These are phyloP conservation scores for Mercenaria mercenaria DNA, from an alignment of 1,140 invertebrate genomes.

Conservation along the genomic window DNA sequence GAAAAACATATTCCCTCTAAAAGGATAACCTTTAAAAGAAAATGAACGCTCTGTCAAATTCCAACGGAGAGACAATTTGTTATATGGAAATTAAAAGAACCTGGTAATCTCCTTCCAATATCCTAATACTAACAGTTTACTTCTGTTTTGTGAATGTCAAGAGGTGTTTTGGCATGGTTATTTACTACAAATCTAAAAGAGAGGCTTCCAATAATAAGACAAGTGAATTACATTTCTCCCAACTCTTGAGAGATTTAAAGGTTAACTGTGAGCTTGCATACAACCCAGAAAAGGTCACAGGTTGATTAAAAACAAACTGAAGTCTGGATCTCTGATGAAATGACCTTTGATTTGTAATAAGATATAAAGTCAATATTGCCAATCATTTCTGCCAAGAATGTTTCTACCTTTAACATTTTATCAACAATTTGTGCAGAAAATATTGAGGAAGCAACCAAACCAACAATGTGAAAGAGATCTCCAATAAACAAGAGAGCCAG, in stretches of 20 bases:
- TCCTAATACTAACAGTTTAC: conserved; percentile 14
- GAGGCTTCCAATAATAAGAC: conserved; percentile 21
- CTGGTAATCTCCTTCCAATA: conserved; percentile 15
- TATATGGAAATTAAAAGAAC: conserved; percentile 18
- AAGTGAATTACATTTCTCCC: not conserved
- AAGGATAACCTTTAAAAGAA: not conserved
- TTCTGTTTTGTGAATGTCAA: conserved; percentile 29
- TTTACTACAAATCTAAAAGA: not conserved
- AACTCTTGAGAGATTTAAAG: not conserved
- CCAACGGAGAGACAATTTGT: conserved; percentile 9
- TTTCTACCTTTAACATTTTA: too few species aligned
- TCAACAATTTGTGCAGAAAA: too few species aligned
- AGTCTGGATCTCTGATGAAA: too few species aligned
- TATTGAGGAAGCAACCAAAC: too few species aligned
- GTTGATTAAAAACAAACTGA: too few species aligned
- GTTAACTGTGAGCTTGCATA: conserved; percentile 15
- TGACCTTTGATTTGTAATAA: too few species aligned
- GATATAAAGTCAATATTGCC: too few species aligned
- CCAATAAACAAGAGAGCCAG: too few species aligned
- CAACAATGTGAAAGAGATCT: too few species aligned
- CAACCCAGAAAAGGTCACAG: conserved; percentile 4
- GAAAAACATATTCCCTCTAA: not conserved
- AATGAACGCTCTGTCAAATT: conserved; percentile 26
- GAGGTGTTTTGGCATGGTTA: not conserved
- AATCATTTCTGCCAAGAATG: too few species aligned